These are phyloP conservation scores for Mandrillus leucophaeus DNA, from an alignment of 2,113 vertebrate species.

Conservation along the genomic window DNA sequence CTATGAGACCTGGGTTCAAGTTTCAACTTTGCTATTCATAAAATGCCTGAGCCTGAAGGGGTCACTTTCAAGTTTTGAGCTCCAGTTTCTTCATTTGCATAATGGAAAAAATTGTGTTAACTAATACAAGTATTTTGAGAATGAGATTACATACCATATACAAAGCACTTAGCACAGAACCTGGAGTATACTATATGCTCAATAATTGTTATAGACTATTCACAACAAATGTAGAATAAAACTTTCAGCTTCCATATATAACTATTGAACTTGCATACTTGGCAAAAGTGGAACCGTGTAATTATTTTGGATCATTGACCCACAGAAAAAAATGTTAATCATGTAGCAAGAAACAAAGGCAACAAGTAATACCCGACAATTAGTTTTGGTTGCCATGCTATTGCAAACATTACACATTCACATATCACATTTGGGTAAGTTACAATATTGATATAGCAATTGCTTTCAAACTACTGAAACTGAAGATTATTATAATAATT, in stretches of 20 bases:
- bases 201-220: background rate
- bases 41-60: background rate
- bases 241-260: background rate
- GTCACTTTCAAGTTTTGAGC: background rate
- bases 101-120: constrained; percentile 23
- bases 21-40: constrained; percentile 13
- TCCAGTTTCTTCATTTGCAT: background rate
- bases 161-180: background rate
- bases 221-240: background rate
- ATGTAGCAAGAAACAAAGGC: background rate
- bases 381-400: background rate
- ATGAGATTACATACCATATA: background rate
- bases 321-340: background rate
- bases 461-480: background rate
- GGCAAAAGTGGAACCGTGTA: background rate
- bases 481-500: background rate
- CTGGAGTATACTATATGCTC: background rate
- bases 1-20: background rate
- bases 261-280: background rate
- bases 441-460: background rate
- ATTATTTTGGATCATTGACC: background rate
- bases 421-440: background rate
- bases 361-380: background rate
- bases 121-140: background rate
- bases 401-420: background rate